Conservation (phyloP, 2,888 invertebrate genomes). For the Nymphalis polychloros region DNA sequence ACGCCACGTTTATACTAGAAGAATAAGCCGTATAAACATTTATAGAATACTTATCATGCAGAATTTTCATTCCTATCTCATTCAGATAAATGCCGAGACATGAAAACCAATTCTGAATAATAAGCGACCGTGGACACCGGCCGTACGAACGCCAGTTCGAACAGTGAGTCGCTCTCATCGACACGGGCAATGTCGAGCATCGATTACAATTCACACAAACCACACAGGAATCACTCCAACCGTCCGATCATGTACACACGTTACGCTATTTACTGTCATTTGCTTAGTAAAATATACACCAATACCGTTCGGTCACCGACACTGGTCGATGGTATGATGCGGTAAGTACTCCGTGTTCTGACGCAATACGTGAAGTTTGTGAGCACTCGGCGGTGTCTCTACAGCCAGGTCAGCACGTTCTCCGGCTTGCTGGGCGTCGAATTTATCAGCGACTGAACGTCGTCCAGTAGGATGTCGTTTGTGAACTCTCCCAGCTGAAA, state of each 20-base stretch:
- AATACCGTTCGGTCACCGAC: conserved; percentile 59
- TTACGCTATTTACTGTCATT: conserved; percentile 68
- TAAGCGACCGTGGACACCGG: conserved; percentile 43
- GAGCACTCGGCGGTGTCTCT: conserved; percentile 51
- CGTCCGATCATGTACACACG: conserved; percentile 57
- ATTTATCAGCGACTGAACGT: conserved; percentile 94
- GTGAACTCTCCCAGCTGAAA: conserved; percentile 91
- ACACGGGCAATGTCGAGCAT: not conserved
- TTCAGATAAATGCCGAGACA: conserved; percentile 78
- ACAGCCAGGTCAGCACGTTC: conserved; percentile 93
- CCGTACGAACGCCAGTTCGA: not conserved
- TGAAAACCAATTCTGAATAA: conserved; percentile 62
- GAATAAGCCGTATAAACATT: conserved; percentile 6
- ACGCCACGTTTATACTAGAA: conserved; percentile 4
- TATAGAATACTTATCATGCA: conserved; percentile 48
- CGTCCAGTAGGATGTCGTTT: conserved; percentile 92
- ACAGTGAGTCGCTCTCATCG: not conserved
- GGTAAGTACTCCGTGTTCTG: conserved; percentile 54
- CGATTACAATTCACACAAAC: conserved; percentile 45
- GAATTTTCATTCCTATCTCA: conserved; percentile 65
- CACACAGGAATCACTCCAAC: conserved; percentile 51
- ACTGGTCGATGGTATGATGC: conserved; percentile 48
- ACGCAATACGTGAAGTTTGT: conserved; percentile 56
- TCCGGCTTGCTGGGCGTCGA: conserved; percentile 92
- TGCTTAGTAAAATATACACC: conserved; percentile 72